Conservation (phyloP, 2,888 invertebrate species). For the Parnassius orleans region DNA sequence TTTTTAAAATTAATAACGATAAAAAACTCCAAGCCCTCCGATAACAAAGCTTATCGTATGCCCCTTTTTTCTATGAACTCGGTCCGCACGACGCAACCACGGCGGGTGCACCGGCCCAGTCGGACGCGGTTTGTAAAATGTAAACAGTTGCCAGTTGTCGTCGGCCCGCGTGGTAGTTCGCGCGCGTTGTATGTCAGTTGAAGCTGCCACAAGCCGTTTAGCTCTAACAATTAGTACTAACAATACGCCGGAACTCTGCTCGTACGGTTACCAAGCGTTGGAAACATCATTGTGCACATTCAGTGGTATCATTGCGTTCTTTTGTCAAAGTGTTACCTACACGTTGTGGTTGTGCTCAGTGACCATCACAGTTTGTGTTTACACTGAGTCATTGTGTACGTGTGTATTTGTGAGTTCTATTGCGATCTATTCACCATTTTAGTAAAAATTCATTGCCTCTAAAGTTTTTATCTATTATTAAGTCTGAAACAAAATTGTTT, state of each 20-base stretch:
- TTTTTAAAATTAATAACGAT: conserved; percentile 1
- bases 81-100: conserved; percentile 30
- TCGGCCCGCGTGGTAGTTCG: conserved; percentile 48
- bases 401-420: conserved; percentile 7
- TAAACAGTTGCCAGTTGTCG: conserved; percentile 55
- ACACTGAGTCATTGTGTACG: conserved; percentile 20
- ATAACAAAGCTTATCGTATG: conserved; percentile 55
- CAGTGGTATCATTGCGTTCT: conserved; percentile 28
- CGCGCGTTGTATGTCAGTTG: conserved; percentile 44
- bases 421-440: conserved; percentile 9
- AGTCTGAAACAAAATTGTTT: too few species aligned
- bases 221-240: conserved; percentile 36
- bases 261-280: conserved; percentile 32
- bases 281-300: conserved; percentile 34
- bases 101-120: conserved; percentile 52
- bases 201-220: conserved; percentile 13
- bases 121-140: conserved; percentile 37
- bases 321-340: conserved; percentile 24
- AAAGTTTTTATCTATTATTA: background rate
- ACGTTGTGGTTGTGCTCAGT: conserved; percentile 38
- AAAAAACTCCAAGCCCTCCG: conserved; percentile 2
- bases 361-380: conserved; percentile 33
- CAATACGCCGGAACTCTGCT: conserved; percentile 71
- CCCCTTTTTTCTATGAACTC: conserved; percentile 56
- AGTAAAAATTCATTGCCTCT: background rate